Conservation (phyloP, 2,113 vertebrate genomes). For the Arvicanthis niloticus region DNA sequence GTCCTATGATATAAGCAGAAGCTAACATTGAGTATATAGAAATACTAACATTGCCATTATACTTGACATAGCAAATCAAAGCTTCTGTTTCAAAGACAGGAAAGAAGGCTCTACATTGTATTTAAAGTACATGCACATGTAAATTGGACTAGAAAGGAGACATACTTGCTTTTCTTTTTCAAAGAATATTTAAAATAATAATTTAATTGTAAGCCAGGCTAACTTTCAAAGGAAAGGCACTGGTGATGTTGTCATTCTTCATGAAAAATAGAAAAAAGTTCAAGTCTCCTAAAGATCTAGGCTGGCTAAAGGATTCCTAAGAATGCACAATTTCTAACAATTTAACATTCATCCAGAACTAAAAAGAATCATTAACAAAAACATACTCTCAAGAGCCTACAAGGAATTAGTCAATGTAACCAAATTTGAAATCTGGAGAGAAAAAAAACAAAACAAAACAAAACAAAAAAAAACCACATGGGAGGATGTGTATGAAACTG, state of each 20-base stretch:
- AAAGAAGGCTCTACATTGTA: conserved; percentile 22
- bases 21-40: conserved; percentile 31
- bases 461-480: neutral
- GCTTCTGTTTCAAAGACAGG: neutral
- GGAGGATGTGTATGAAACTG: neutral
- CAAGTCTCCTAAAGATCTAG: conserved; percentile 5
- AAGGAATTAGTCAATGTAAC: conserved; percentile 30
- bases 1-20: conserved; percentile 60
- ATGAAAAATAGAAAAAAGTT: neutral
- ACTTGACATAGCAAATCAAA: conserved; percentile 73
- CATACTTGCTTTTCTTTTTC: neutral
- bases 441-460: neutral
- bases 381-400: conserved; percentile 2
- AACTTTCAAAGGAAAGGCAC: conserved; percentile 9
- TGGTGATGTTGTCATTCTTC: neutral
- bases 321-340: conserved; percentile 2
- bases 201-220: conserved; percentile 52
- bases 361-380: conserved; percentile 38
- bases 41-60: conserved; percentile 59
- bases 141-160: conserved; percentile 53
- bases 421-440: conserved; percentile 7
- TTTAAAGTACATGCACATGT: conserved; percentile 50
- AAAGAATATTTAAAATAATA: conserved; percentile 37
- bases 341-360: neutral
- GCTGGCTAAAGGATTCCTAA: conserved; percentile 36